Percentiles rank a stretch among this genome's conserved stretches.
Evolutionary conservation across 2,888 invertebrate species (phyloP).

Genomic region (Margaritifera margaritifera): DNA sequence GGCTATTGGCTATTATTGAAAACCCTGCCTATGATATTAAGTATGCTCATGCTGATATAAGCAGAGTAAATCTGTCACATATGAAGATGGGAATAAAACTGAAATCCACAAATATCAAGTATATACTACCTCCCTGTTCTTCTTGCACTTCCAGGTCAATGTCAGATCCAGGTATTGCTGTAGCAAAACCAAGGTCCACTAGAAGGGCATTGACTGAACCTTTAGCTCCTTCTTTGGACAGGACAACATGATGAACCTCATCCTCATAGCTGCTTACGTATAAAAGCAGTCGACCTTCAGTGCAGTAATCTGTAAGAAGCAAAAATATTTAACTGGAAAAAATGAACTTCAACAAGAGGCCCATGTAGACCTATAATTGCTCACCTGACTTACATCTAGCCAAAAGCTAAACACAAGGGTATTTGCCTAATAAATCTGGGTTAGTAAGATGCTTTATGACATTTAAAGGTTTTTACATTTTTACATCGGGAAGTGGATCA

Average conservation of each 20-base stretch:
- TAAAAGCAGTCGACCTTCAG: constrained; percentile 9
- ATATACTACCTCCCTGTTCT: constrained; percentile 38
- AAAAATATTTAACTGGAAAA: neutral
- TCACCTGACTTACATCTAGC: no score
- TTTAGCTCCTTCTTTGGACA: constrained; percentile 10
- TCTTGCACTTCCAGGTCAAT: constrained; percentile 48
- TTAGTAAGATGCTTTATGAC: no score
- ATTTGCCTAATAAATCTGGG: no score
- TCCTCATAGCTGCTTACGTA: constrained; percentile 17
- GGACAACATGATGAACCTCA: constrained; percentile 26
- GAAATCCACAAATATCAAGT: neutral
- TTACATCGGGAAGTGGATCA: no score
- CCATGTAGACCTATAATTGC: no score
- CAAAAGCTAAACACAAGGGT: no score
- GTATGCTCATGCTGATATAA: no score
- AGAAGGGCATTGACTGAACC: constrained; percentile 44
- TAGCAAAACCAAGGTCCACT: constrained; percentile 47
- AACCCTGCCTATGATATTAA: no score
- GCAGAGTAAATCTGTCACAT: neutral
- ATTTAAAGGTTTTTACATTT: no score
- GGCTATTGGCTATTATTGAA: no score
- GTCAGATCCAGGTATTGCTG: constrained; percentile 42
- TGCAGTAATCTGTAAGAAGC: constrained; percentile 16
- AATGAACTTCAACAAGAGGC: no score
- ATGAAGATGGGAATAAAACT: neutral